Percentiles rank a stretch among this genome's conserved stretches.
phyloP scores from a whole-genome alignment of 2,797 vertebrate species.

The Gymnocypris eckloni region DNA sequence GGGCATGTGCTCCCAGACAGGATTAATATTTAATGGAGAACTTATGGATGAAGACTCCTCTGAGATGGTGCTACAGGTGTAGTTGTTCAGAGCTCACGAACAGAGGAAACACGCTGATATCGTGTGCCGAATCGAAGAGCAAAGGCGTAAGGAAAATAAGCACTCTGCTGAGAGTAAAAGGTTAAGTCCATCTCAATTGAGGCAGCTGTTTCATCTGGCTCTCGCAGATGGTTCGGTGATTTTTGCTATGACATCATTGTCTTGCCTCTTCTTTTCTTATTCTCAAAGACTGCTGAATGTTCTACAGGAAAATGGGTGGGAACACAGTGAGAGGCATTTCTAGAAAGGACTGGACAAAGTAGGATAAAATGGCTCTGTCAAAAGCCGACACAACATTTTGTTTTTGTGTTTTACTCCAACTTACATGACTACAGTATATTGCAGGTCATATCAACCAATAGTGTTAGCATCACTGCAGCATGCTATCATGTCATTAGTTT shows the following conservation, averaged over 20 bases:
- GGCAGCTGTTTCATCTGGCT: constrained; percentile 1
- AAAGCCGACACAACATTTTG: background rate
- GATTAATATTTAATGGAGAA: constrained; percentile 46
- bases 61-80: constrained; percentile 20
- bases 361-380: background rate
- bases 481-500: background rate
- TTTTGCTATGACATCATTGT: constrained; percentile 29
- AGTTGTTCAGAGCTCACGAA: constrained; percentile 19
- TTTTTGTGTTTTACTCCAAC: background rate
- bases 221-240: constrained; percentile 1
- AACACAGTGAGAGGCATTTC: background rate
- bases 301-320: background rate
- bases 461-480: background rate
- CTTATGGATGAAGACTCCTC: constrained; percentile 24
- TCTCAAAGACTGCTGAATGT: background rate
- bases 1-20: constrained; percentile 34
- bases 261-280: background rate
- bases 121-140: background rate
- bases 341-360: background rate
- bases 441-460: background rate
- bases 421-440: background rate
- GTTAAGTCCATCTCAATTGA: constrained; percentile 23
- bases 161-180: constrained; percentile 24
- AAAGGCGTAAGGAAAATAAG: constrained; percentile 17
- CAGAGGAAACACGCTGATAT: background rate